Conservation (phyloP, 2,113 vertebrate genomes). For the Calyptommatus sinebrachiatus region DNA sequence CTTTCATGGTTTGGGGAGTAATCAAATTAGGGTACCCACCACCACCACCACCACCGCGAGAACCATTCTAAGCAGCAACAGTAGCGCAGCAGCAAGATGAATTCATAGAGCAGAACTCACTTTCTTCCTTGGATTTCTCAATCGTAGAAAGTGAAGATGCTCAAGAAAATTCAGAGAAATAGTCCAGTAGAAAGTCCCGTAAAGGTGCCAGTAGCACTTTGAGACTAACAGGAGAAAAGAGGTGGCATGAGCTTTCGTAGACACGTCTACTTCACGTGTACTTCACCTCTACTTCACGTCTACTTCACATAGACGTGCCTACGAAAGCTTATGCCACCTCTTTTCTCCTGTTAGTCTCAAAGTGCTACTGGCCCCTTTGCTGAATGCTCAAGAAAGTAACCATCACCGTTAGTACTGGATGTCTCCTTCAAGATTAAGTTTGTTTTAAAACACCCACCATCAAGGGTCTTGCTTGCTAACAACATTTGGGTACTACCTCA, state of each 20-base stretch:
- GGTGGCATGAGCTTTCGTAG: no score
- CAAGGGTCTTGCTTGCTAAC: slow-evolving; percentile 56
- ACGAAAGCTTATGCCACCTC: no score
- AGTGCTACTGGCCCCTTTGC: no score
- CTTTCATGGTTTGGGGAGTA: slow-evolving; percentile 41
- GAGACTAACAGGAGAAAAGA: no score
- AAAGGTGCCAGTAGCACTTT: no score
- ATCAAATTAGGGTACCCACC: slow-evolving; percentile 38
- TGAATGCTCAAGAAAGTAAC: slow-evolving; percentile 46
- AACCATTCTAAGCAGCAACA: slow-evolving; percentile 5
- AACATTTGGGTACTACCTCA: slow-evolving; percentile 67
- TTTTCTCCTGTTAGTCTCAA: no score
- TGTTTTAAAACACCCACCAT: neutral
- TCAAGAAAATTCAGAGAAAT: no score
- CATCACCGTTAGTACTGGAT: slow-evolving; percentile 39
- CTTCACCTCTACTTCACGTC: no score
- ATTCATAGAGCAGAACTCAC: neutral
- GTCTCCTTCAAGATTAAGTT: neutral
- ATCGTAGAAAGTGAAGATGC: slow-evolving; percentile 54
- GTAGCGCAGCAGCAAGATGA: slow-evolving; percentile 2
- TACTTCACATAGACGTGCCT: no score
- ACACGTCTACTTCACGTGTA: no score
- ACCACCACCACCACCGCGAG: slow-evolving; percentile 4
- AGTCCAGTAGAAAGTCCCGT: no score
- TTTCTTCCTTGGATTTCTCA: slow-evolving; percentile 37